Evolutionary conservation across 2,113 vertebrate genomes (phyloP).

Genomic region (Thamnaconus septentrionalis): DNA sequence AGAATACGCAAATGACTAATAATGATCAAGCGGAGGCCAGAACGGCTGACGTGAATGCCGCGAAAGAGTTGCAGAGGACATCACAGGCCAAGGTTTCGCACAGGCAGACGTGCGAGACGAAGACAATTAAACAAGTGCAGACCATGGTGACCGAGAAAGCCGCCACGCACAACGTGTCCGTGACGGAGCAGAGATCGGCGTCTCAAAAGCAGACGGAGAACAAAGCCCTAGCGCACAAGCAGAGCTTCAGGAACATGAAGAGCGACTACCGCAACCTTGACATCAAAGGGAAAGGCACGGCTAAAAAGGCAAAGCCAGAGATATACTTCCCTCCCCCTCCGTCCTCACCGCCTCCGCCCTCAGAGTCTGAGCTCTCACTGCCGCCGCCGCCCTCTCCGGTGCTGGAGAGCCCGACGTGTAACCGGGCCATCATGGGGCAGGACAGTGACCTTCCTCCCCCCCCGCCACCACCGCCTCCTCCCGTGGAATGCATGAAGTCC

Average conservation of each 20-base stretch:
- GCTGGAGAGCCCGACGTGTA: conserved; percentile 56
- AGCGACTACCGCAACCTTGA: conserved; percentile 44
- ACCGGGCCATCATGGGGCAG: conserved; percentile 60
- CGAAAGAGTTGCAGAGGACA: conserved; percentile 44
- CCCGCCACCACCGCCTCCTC: conserved; percentile 74
- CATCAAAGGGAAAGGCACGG: conserved; percentile 44
- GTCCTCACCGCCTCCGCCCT: conserved; percentile 78
- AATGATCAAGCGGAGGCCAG: conserved; percentile 57
- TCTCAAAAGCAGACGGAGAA: conserved; percentile 46
- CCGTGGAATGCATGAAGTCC: conserved; percentile 62
- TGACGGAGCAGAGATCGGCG: conserved; percentile 31
- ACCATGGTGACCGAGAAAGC: conserved; percentile 55
- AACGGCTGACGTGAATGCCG: conserved; percentile 39
- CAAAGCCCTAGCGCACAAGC: conserved; percentile 52
- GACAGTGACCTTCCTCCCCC: conserved; percentile 76
- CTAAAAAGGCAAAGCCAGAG: conserved; percentile 73
- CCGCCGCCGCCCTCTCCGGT: conserved; percentile 84
- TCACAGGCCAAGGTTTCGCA: conserved; percentile 50
- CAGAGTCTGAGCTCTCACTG: conserved; percentile 84
- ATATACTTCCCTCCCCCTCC: conserved; percentile 81
- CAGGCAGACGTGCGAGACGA: conserved; percentile 57
- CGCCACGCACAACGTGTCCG: conserved; percentile 4
- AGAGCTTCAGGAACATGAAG: conserved; percentile 61
- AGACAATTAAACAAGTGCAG: conserved; percentile 65
- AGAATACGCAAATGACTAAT: conserved; percentile 55